These are phyloP conservation scores for Lepilemur ruficaudatus DNA, from an alignment of 2,797 vertebrate genomes.

Conservation along the genomic window DNA sequence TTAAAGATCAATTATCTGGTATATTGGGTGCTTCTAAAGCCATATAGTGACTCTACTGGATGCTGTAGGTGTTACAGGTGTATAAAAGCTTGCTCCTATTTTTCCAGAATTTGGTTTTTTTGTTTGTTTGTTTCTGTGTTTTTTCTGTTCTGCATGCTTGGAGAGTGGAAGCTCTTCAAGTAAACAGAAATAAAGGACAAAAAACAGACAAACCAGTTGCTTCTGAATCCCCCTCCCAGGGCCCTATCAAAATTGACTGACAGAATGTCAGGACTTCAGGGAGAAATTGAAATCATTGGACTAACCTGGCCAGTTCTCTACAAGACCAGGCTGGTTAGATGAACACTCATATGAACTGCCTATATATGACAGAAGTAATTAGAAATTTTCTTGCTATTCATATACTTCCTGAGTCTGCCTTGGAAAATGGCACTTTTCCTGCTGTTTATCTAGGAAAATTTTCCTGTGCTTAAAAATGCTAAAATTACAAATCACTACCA, in stretches of 20 bases:
- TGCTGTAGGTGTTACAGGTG: neutral
- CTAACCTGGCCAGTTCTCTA: neutral
- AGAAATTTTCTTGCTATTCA: neutral
- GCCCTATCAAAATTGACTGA: neutral
- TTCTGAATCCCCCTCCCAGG: neutral
- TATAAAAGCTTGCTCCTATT: neutral
- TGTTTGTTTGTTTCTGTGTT: too few species aligned
- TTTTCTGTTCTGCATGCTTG: neutral
- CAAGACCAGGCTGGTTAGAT: neutral
- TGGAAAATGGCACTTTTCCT: neutral
- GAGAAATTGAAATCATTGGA: neutral
- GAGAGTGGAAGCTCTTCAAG: neutral
- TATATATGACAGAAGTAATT: neutral
- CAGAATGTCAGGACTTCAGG: neutral
- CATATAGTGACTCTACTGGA: neutral
- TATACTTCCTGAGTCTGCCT: neutral
- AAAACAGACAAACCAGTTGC: neutral
- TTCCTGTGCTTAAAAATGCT: neutral
- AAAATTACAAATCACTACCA: neutral
- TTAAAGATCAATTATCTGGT: neutral
- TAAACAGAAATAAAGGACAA: neutral
- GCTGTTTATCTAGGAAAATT: neutral
- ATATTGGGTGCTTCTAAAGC: neutral
- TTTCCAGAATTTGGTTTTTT: neutral
- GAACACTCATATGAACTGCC: neutral